A percentile compares a stretch with the other conserved stretches of the same genome.
phyloP scores from a whole-genome alignment of 2,888 invertebrate genomes.

The Molorchus minor region DNA sequence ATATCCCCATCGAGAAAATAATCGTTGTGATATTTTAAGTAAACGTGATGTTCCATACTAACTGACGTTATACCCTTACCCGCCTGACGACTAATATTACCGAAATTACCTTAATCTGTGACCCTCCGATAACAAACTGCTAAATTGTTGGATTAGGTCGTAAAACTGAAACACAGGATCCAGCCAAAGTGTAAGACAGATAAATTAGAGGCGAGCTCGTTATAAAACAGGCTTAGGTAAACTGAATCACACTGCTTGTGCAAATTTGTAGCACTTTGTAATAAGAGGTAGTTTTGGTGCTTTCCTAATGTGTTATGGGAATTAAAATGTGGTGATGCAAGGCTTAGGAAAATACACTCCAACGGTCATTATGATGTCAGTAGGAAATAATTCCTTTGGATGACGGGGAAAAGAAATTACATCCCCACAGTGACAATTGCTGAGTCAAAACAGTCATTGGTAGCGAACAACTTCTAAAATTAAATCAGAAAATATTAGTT shows the following conservation, averaged over 20 bases:
- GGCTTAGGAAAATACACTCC: too few species aligned
- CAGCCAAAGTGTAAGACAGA: constrained; percentile 22
- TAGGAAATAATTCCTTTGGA: too few species aligned
- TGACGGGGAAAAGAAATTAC: too few species aligned
- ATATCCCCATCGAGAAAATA: constrained; percentile 49
- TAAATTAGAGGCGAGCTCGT: constrained; percentile 20
- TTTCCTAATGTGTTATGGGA: too few species aligned
- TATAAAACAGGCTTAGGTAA: constrained; percentile 17
- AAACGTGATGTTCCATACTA: constrained; percentile 31
- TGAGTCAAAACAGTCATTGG: too few species aligned
- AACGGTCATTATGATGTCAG: too few species aligned
- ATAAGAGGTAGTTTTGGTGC: constrained; percentile 4
- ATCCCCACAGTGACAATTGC: too few species aligned
- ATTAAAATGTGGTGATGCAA: too few species aligned
- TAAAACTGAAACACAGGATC: constrained; percentile 18
- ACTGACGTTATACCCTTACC: constrained; percentile 14
- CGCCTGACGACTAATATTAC: constrained; percentile 7
- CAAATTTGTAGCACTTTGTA: constrained; percentile 13
- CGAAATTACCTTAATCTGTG: constrained; percentile 20
- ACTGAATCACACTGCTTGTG: constrained; percentile 19
- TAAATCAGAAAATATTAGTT: too few species aligned
- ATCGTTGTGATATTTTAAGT: constrained; percentile 46
- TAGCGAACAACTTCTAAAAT: too few species aligned
- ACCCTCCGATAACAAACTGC: constrained; percentile 19
- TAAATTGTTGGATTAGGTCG: constrained; percentile 21